Evolutionary conservation across 2,888 invertebrate genomes (phyloP), one percentile per base, ranked within the genome.

Genomic region (Mystacides longicornis): DNA sequence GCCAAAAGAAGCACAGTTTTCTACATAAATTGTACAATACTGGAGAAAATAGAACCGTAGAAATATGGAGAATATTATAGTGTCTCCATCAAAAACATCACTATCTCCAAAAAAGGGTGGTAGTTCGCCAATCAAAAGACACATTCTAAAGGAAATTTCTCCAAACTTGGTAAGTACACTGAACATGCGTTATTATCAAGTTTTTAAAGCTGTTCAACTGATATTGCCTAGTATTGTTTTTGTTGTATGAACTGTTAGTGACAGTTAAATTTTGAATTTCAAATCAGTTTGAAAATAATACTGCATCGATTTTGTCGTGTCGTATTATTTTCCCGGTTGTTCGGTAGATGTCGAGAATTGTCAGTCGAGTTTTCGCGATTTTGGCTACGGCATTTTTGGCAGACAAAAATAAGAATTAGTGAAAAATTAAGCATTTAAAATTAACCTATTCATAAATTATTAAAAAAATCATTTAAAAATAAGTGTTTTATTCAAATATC

Each of bases 21-120:
- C n/a, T n/a, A n/a, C n/a, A n/a, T n/a, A n/a, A n/a, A n/a, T n/a
- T n/a, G n/a, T n/a, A n/a, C n/a, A n/a, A n/a, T n/a, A n/a, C n/a
- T n/a, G n/a, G n/a, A n/a, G n/a, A 27, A 11, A 5, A 27, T 27
- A 27, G 27, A 27, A 7, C 27, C 27, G 5, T 27, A 27, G 27
- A 27, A 27, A 7, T n/a, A 52, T 23, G 5, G 58, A 58, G 60
- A 58, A 60, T 22, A 60, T 58, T 50, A 49, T 56, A 49, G 16
- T 52, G 7, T 27, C 18, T 20, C 23, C 49, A 11, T 23, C 23
- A 47, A 23, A 31, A 33, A 46, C 50, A 43, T 23, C 42, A 33
- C 19, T 14, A 43, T 14, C 45, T 19, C 23, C 48, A n/a, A 53
- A 53, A 49, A 21, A 16, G 11, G 47, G 31, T 20, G 27, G 43